Evolutionary conservation across 2,888 invertebrate genomes (phyloP).

Genomic region (Oasisia sp.): DNA sequence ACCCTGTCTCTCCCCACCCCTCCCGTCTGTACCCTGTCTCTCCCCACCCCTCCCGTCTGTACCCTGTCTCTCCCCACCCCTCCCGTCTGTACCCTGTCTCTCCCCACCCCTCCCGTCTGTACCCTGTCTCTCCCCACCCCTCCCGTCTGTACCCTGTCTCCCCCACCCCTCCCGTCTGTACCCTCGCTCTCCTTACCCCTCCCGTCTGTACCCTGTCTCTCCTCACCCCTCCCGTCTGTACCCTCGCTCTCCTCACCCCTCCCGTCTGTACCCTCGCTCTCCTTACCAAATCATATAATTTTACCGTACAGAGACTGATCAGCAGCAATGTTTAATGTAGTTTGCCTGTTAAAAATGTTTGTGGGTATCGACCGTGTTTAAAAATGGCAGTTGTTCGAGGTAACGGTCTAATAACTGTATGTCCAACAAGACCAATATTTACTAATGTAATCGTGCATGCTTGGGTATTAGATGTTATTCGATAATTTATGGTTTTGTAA

Average conservation of each 20-base stretch:
- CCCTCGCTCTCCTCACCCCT: not conserved
- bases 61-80: not conserved
- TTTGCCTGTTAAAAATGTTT: not conserved
- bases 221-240: too few relatives aligned
- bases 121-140: not conserved
- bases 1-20: not conserved
- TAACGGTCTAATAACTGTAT: not conserved
- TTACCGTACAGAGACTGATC: not conserved
- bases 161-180: not conserved
- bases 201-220: too few relatives aligned
- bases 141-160: not conserved
- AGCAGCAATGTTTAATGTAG: not conserved
- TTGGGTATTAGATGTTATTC: too few relatives aligned
- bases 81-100: too few relatives aligned
- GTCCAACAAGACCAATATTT: too few relatives aligned
- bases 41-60: not conserved
- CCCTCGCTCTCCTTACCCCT: slow-evolving; percentile 18
- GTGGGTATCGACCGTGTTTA: not conserved
- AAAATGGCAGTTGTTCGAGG: not conserved
- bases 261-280: too few relatives aligned
- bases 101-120: not conserved
- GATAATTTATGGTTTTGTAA: too few relatives aligned
- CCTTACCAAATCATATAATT: not conserved
- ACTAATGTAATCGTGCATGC: too few relatives aligned
- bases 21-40: too few relatives aligned